A percentile compares a stretch with the other conserved stretches of the same genome.
phyloP scores from a whole-genome alignment of 2,888 invertebrate species.

The Bembecia ichneumoniformis region DNA sequence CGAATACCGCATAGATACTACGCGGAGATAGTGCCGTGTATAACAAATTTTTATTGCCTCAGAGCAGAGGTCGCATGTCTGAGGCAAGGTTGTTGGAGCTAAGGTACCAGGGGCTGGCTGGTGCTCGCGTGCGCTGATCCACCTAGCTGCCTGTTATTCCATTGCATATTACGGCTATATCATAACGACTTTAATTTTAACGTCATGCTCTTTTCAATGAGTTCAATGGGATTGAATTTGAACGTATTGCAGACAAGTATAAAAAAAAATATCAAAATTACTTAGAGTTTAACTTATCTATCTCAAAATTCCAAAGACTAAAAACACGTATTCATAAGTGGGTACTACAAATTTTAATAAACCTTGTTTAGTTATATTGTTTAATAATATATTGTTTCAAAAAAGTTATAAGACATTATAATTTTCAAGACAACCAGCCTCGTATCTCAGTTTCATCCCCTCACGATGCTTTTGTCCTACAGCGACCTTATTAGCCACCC shows the following conservation, averaged over 20 bases:
- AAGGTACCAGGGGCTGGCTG: conserved; percentile 50
- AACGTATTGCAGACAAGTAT: background rate
- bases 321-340: too few species aligned
- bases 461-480: too few species aligned
- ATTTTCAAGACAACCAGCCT: too few species aligned
- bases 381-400: too few species aligned
- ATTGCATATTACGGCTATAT: background rate
- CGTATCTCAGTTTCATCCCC: too few species aligned
- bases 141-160: background rate
- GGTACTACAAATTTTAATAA: too few species aligned
- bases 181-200: background rate
- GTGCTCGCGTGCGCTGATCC: conserved; percentile 50
- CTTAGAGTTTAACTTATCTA: too few species aligned
- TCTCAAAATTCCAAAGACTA: too few species aligned
- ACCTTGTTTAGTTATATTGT: too few species aligned
- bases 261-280: too few species aligned
- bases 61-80: conserved; percentile 52
- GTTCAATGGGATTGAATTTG: background rate
- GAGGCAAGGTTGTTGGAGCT: conserved; percentile 38
- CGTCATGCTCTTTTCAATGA: background rate
- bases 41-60: conserved; percentile 31
- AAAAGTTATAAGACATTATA: too few species aligned
- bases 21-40: background rate
- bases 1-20: background rate
- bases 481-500: too few species aligned